Evolutionary conservation across 2,797 vertebrate species (phyloP), one percentile per base, ranked within the genome.

Genomic region (Hyperoplus lanceolatus): DNA sequence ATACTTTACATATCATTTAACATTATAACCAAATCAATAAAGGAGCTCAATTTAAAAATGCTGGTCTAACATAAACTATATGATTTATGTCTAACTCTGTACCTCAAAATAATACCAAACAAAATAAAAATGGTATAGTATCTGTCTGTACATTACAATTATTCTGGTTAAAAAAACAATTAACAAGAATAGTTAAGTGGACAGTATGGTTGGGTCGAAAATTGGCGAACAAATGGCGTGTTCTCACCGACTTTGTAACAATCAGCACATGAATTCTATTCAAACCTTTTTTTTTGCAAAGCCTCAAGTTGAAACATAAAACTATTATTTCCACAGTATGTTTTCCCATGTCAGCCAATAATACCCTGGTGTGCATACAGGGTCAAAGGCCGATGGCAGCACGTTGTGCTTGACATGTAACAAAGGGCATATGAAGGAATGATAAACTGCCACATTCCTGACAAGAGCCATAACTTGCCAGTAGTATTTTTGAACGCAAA

Each of bases 401-500:
- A 55, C 53, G 55, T 63, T 63, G 74, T 60, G 72, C 59, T 57
- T 61, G 56, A 85, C 70, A 87, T 87, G 75, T 77, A 74, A 75
- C 78, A 81, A 80, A 77, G 70, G 73, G 74, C 76, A 73, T 71
- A 79, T 86, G 60, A 65, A 65, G 62, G 55, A 78, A 82, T 73
- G 73, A 89, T 80, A 87, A 86, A 84, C 66, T 5, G 62, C 79
- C 36, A 45, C 29, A 8, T 61, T 85, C 60, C 65, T 87, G 82
- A 89, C 83, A 80, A 82, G 75, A 85, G 76, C 63, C 77, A 80
- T 91, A 70, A 87, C 68, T 87, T 55, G 43, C 8, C 55, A 71
- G 74, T 66, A 58, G 67, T 73, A 76, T 84, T 85, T 86, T 77
- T 89, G 78, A 90, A 89, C 14, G 70, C 59, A 62, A 79, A 90